Evolutionary conservation across 2,113 vertebrate species (phyloP).

Genomic region (Laterallus jamaicensis): DNA sequence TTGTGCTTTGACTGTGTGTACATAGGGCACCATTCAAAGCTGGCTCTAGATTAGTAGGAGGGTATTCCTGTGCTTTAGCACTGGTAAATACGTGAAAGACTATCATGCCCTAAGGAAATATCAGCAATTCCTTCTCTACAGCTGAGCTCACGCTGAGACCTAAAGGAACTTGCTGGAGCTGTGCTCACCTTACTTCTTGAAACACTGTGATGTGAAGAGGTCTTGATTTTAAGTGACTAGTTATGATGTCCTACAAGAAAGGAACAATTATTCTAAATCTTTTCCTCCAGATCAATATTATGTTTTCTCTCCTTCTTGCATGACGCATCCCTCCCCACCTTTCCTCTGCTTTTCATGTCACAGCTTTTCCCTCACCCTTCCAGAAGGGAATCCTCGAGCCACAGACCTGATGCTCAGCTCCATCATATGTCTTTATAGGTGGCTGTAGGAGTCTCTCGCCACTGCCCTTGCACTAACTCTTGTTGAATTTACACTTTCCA

Average conservation of each 20-base stretch:
- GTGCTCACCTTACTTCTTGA: not conserved
- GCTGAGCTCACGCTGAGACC: not conserved
- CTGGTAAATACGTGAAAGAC: not conserved
- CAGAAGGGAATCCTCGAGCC: not conserved
- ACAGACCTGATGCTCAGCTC: not conserved
- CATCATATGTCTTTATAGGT: fast-evolving
- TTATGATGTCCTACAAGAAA: not conserved
- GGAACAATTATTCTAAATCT: not conserved
- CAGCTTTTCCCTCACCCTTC: not conserved
- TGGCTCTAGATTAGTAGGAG: not conserved
- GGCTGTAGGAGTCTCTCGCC: not conserved
- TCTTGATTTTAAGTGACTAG: not conserved
- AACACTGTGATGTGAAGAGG: not conserved
- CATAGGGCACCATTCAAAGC: not conserved
- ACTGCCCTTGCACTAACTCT: not conserved
- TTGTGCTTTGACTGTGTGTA: not conserved
- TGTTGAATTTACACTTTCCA: not conserved
- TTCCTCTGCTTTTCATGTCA: not conserved
- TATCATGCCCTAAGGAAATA: not conserved
- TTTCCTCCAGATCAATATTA: not conserved
- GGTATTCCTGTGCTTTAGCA: not conserved
- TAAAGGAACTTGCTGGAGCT: not conserved
- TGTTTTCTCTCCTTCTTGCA: not conserved
- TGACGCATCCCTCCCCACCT: not conserved
- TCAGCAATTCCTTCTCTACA: not conserved